These are phyloP conservation scores for Hemibagrus guttatus DNA, from an alignment of 2,797 vertebrate species.

Conservation along the genomic window DNA sequence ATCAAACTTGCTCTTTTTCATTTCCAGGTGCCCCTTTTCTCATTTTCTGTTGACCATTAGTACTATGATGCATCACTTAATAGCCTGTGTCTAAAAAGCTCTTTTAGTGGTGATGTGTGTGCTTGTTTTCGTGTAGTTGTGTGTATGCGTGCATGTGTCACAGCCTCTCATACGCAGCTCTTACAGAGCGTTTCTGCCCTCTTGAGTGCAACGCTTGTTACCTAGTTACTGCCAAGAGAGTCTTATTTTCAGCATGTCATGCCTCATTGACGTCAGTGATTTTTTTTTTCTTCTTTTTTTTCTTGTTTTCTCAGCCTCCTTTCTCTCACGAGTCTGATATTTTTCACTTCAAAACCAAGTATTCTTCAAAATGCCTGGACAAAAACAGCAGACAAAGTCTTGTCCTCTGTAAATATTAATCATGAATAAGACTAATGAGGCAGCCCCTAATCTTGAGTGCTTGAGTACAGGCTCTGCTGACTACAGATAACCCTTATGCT, in stretches of 20 bases:
- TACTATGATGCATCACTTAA: slow-evolving; percentile 43
- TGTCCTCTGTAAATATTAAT: slow-evolving; percentile 55
- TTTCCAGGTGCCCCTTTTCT: not conserved
- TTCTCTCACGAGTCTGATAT: slow-evolving; percentile 57
- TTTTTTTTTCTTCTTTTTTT: slow-evolving; percentile 4
- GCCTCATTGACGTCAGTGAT: slow-evolving; percentile 75
- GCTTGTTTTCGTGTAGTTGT: not conserved
- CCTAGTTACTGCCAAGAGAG: slow-evolving; percentile 73
- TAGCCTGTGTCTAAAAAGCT: slow-evolving; percentile 36
- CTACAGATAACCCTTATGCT: slow-evolving; percentile 53
- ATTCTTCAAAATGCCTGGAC: slow-evolving; percentile 58
- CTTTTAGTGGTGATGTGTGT: not conserved
- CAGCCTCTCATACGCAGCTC: slow-evolving; percentile 55
- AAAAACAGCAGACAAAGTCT: slow-evolving; percentile 59
- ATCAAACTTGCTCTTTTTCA: slow-evolving; percentile 30
- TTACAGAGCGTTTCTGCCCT: slow-evolving; percentile 62
- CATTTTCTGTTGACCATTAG: slow-evolving; percentile 32
- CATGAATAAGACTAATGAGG: slow-evolving; percentile 57
- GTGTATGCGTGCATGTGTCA: slow-evolving; percentile 25
- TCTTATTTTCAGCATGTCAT: slow-evolving; percentile 69
- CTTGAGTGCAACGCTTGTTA: slow-evolving; percentile 68
- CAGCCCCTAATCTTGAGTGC: slow-evolving; percentile 56
- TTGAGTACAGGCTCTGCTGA: slow-evolving; percentile 49
- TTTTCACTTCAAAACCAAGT: slow-evolving; percentile 57
- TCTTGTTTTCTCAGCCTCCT: slow-evolving; percentile 36